phyloP scores from a whole-genome alignment of 2,888 invertebrate genomes.

The Synergus umbraculus region DNA sequence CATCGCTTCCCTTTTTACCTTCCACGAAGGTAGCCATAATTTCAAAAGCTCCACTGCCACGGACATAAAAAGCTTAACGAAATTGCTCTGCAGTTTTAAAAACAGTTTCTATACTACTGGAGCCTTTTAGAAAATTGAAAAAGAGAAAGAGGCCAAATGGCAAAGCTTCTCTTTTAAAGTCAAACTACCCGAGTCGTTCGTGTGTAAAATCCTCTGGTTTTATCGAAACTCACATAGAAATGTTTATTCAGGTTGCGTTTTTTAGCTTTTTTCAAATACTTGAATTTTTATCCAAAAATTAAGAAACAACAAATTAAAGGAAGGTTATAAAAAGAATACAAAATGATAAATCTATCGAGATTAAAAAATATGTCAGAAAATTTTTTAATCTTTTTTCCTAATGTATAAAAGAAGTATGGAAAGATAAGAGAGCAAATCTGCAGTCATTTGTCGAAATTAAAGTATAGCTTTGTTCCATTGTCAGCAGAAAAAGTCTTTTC shows the following conservation, averaged over 20 bases:
- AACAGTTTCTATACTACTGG: neutral
- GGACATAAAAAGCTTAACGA: neutral
- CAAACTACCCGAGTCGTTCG: neutral
- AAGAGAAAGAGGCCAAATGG: neutral
- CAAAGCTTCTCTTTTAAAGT: neutral
- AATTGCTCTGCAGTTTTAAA: neutral
- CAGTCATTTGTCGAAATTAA: slow-evolving; percentile 9
- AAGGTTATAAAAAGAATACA: neutral
- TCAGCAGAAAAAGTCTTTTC: slow-evolving; percentile 14
- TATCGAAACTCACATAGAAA: neutral
- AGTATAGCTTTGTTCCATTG: neutral
- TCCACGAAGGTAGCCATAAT: neutral
- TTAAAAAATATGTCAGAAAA: too few species aligned
- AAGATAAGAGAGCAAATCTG: neutral
- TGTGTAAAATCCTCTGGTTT: neutral
- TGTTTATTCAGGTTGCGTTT: neutral
- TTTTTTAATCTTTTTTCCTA: too few species aligned
- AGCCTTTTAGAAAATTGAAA: slow-evolving; percentile 7
- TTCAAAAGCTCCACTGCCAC: neutral
- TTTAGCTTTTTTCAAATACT: neutral
- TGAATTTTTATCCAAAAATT: neutral
- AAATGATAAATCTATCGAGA: too few species aligned
- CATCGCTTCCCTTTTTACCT: neutral
- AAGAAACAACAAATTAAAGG: neutral
- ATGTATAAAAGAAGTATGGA: neutral